Conservation (phyloP, 2,888 invertebrate species). For the Nemapogon koenigi region DNA sequence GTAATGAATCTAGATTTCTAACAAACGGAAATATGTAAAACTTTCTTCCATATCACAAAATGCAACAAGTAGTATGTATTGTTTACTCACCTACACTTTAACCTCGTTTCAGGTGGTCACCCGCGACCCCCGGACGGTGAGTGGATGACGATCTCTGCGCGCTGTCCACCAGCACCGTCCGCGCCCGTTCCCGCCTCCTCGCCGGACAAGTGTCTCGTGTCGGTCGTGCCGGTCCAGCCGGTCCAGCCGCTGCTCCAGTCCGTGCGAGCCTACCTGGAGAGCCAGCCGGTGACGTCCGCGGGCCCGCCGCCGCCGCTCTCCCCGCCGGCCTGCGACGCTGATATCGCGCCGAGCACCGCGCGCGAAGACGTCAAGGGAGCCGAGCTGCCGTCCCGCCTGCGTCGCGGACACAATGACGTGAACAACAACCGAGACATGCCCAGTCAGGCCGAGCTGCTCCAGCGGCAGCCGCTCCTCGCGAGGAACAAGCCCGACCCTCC, state of each 20-base stretch:
- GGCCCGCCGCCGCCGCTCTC: slow-evolving; percentile 19
- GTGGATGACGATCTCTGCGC: slow-evolving; percentile 61
- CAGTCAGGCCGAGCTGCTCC: slow-evolving; percentile 56
- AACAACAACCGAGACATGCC: slow-evolving; percentile 62
- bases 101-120: slow-evolving; percentile 5
- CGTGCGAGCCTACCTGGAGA: slow-evolving; percentile 52
- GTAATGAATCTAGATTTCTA: too few species aligned
- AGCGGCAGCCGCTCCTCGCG: slow-evolving; percentile 58
- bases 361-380: slow-evolving; percentile 53
- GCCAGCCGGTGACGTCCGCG: slow-evolving; percentile 39
- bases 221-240: slow-evolving; percentile 45
- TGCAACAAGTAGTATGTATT: too few species aligned
- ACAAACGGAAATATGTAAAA: too few species aligned
- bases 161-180: slow-evolving; percentile 35
- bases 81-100: too few species aligned
- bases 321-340: slow-evolving; percentile 39
- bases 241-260: slow-evolving; percentile 54
- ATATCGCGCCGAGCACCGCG: slow-evolving; percentile 46
- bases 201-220: too few species aligned
- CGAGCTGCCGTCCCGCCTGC: slow-evolving; percentile 49
- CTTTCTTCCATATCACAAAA: too few species aligned
- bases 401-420: slow-evolving; percentile 57
- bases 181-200: slow-evolving; percentile 42
- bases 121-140: slow-evolving; percentile 42
- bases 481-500: slow-evolving; percentile 46